Evolutionary conservation across 2,797 vertebrate genomes (phyloP), one percentile per base, ranked within the genome.

Genomic region (Rhadinocentrus ornatus): DNA sequence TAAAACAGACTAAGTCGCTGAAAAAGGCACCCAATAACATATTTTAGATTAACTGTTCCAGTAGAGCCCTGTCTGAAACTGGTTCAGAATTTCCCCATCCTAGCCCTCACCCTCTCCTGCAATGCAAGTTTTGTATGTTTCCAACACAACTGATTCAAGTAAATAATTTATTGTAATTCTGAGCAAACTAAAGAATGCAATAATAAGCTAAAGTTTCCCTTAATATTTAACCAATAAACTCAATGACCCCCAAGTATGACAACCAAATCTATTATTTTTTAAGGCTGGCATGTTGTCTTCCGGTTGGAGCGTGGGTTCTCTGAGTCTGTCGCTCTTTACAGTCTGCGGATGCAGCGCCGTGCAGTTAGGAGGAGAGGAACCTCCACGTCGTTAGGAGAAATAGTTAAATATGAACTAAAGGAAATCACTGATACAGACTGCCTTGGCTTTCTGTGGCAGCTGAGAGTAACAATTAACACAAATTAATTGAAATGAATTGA

Each of bases 281-380:
- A 27, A 56, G 10, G 9, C 1, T 2, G 0, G 2, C 7, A 7
- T 3, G 0, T 5, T 52, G n/a, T 29, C 0, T 86, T 81, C 84
- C 86, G 68, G 57, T 54, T 3, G 9, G 32, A 13, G 11, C 27
- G 15, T 29, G 6, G 52, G 52, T 58, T n/a, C 39, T 13, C 18
- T 16, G 34, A 72, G n/a, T 56, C 0, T 71, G 31, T 35, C 4
- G 44, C 0, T 35, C 29, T 5, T 0, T 35, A 37, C 0, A 29
- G 37, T 6, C 1, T 46, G 16, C 86, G 85, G 74, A 72, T 66
- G 72, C 62, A 56, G 79, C 70, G 76, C 70, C 78, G 65, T 75
- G 86, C 78, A 80, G 82, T 66, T 71, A 64, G 76, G 41, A 70
- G 44, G 37, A 54, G 52, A 8, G 12, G 48, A 53, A 12, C 24